Base-by-base conservation (phyloP, 2,888 invertebrate species). In the Ectemnius lituratus region DNA sequence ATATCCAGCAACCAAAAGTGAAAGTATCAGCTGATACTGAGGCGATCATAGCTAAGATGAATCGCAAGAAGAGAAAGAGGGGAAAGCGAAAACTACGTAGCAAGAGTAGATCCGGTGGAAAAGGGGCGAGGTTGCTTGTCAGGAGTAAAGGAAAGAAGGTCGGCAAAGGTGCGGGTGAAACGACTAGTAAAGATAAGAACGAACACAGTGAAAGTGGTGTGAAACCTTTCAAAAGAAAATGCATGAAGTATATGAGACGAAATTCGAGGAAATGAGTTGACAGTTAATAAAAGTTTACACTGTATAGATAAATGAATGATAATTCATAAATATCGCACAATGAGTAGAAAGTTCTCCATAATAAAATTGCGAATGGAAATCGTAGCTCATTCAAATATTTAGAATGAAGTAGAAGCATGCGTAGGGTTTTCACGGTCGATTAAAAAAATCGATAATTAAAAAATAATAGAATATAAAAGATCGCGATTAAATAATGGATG, bases 21-120 rank as follows among this genome's bases (percentile, higher is more conserved):
- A 88, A 88, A 71, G 82, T 89, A 1, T 86, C 87, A 2, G 84
- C 89, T 2, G 90, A 91, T n/a, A 90, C 91, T 0, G 91, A 90
- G 47, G 89, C 91, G 0, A 90, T 89, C 58, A 91, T 90, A 63
- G 87, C 88, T 2, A 87, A 86, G 2, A 86, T 89, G 86, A 85
- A 88, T 47, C 85, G 81, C 5, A 82, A 86, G 13, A 81, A 86
- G 47, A 85, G 84, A 63, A 86, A 83, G 8, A 85, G 78, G 61
- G 87, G 82, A 45, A 88, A 83, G 63, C 84, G 80, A 57, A 85
- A 88, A 84, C 68, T 87, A 77, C 70, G 91, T 88, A 76, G 71
- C 62, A 70, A 76, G 91, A 87, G 89, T 92, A 73, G 92, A 65
- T 91, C 81, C 88, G 91, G 92, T 84, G 90, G 91, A 47, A 93